Conservation (phyloP, 2,888 invertebrate species). For the Axea sp. region DNA sequence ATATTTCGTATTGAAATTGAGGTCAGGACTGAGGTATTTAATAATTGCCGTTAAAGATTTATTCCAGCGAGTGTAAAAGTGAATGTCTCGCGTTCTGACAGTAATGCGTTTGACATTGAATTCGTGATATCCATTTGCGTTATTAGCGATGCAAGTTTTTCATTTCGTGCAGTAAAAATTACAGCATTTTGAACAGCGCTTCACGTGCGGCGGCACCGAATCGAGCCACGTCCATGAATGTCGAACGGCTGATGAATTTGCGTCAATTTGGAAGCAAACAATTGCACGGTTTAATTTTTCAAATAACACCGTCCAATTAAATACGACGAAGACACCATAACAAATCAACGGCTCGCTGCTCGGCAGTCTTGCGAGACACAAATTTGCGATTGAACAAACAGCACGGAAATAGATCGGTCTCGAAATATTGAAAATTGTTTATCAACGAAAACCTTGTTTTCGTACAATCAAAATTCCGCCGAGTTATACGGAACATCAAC, state of each 20-base stretch:
- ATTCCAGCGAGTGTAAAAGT: constrained; percentile 42
- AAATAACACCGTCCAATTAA: no score
- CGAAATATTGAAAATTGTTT: background rate
- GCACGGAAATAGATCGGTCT: background rate
- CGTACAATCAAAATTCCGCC: constrained; percentile 14
- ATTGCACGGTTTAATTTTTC: no score
- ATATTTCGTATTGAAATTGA: constrained; percentile 37
- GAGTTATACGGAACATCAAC: background rate
- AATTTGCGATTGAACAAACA: no score
- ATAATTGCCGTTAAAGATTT: constrained; percentile 35
- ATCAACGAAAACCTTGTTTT: constrained; percentile 8
- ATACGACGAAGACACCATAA: no score
- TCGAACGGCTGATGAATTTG: no score
- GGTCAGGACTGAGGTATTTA: constrained; percentile 27
- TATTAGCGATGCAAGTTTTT: constrained; percentile 3
- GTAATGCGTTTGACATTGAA: constrained; percentile 39
- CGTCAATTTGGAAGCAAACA: no score
- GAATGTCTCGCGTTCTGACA: constrained; percentile 26
- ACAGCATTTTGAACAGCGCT: no score
- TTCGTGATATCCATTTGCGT: constrained; percentile 5
- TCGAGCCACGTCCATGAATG: no score
- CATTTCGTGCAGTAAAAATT: no score
- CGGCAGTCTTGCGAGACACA: no score
- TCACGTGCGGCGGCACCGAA: no score
- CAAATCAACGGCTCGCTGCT: no score